Base-by-base conservation (phyloP, 2,888 invertebrate genomes). In the Cremastinae sp. region DNA sequence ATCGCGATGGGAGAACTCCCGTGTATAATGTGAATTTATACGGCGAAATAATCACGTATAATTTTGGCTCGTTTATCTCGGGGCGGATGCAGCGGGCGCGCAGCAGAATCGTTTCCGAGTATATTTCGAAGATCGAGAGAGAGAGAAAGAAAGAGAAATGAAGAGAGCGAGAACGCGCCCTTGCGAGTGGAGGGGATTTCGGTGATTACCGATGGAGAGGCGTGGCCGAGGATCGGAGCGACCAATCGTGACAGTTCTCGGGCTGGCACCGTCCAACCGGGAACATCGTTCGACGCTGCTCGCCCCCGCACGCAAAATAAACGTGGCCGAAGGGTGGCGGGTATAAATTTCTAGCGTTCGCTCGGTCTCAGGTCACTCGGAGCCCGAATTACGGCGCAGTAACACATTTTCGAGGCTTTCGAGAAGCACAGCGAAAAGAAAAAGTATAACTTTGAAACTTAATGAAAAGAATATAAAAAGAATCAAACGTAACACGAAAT, bases 21-120 rank as follows among this genome's bases (percentile, higher is more conserved):
- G n/a, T n/a, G n/a, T n/a, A 56, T 77, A 56, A 66, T 62, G 65
- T 73, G 76, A 83, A 83, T 84, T 83, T 82, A 82, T 79, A 77
- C 72, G 74, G 61, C 77, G 79, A 75, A 83, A 86, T 87, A 81
- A 87, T 85, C 83, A 83, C 82, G 80, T 81, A 84, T 86, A 83
- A 87, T 85, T 83, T 79, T 75, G 66, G 66, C 69, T 75, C 62
- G 69, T 76, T 66, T 49, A 2, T 28, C 53, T 45, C 16, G 58
- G 38, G 45, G 38, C 65, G 20, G 58, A 64, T 71, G 58, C 36
- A 51, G 41, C 53, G 47, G 10, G 5, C 18, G 56, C 8, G 54
- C 53, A 41, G 41, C 22, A 36, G n/a, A 9, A 16, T 59, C 14
- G 34, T 61, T 38, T 38, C 38, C 61, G 1, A 0, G 34, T 0